Base-by-base conservation (phyloP, 2,797 vertebrate species). In the Acipenser oxyrinchus region DNA sequence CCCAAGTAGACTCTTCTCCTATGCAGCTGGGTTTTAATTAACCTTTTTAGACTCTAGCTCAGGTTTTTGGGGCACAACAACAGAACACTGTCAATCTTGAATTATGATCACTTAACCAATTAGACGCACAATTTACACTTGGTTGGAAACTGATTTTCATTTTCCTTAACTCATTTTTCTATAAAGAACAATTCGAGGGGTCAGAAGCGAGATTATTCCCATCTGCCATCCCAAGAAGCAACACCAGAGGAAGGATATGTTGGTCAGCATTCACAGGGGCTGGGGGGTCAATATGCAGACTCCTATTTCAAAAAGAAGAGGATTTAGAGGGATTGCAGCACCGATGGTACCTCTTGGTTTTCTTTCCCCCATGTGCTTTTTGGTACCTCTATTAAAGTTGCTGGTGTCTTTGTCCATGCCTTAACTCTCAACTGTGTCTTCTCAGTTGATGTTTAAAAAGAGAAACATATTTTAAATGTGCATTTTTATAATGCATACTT, bases 301-400 rank as follows among this genome's bases (percentile, higher is more conserved):
- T 13, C 15, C 7, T 91, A 94, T 68, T 93, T 96, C 51, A 98
- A 99, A 77, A 95, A 96, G 82, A 99, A 98, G 78, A 91, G 95
- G 12, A 92, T 97, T 65, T 97, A 92, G 65, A 89, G 78, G 81
- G 63, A 10, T 66, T 12, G 5, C 50, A 52, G 52, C 67, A 75
- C 78, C 74, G 80, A 11, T 69, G 73, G 37, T 69, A 72, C 75
- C 73, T 49, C 8, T 13, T 18, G 18, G 64, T 66, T 52, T 9
- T 18, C 82, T 81, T 76, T 82, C 81, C 76, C 78, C 68, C 23
- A 4, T 80, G 74, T 76, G 73, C 76, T 78, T 37, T 69, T 71
- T 76, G 71, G 75, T 80, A 81, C 78, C 72, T 70, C 71, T 58
- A 67, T 61, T 68, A 61, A 60, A 77, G 81, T 85, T 73, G 80